Evolutionary conservation across 2,888 invertebrate genomes (phyloP).

Genomic region (Drosophila barbarae): DNA sequence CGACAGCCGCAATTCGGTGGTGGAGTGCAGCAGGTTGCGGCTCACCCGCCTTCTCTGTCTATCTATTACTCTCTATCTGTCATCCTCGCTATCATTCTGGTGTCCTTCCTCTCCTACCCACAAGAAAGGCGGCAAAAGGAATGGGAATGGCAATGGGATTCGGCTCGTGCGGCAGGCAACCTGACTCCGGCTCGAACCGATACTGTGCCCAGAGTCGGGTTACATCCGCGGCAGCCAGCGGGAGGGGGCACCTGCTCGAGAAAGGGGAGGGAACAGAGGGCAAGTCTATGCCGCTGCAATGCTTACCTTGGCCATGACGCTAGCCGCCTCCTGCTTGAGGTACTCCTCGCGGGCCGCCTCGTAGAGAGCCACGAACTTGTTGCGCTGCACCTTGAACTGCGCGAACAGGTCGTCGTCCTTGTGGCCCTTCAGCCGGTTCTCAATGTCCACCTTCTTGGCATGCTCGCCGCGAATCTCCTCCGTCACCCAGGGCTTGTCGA

Average conservation of each 20-base stretch:
- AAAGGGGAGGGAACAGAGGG: background rate
- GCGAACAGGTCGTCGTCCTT: conserved; percentile 82
- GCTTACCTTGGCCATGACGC: conserved; percentile 76
- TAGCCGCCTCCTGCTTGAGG: conserved; percentile 80
- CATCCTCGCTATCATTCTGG: background rate
- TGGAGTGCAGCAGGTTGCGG: conserved; percentile 26
- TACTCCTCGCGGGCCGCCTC: conserved; percentile 81
- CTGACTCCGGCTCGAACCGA: conserved; percentile 3
- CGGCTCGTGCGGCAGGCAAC: conserved; percentile 1
- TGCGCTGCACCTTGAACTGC: conserved; percentile 82
- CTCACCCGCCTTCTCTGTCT: background rate
- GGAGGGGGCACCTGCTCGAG: conserved; percentile 5
- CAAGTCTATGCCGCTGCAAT: background rate
- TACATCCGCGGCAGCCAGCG: background rate
- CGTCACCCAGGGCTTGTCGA: conserved; percentile 83
- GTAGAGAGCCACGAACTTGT: conserved; percentile 82
- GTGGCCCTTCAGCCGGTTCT: conserved; percentile 80
- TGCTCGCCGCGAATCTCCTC: conserved; percentile 82
- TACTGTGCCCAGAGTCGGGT: background rate
- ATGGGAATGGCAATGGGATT: background rate
- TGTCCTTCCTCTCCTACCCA: background rate
- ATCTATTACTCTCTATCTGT: background rate
- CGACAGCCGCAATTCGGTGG: background rate
- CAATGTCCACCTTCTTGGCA: conserved; percentile 81
- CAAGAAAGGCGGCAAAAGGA: conserved; percentile 2